Evolutionary conservation across 2,797 vertebrate species (phyloP), one percentile per base, ranked within the genome.

Genomic region (Huso huso): DNA sequence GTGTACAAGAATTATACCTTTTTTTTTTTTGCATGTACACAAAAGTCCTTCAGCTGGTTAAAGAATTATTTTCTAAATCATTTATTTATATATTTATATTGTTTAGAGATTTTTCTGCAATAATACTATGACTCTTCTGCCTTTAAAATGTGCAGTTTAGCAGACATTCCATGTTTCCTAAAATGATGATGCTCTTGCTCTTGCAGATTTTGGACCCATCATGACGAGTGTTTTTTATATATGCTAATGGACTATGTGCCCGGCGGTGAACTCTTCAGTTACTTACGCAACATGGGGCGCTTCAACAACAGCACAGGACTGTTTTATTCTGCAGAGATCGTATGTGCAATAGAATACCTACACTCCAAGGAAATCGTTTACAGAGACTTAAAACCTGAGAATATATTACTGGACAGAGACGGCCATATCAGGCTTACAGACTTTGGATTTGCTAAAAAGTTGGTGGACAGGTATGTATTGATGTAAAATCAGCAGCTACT

Each of bases 191-290:
- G 4, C 23, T 37, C 8, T 68, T 64, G 48, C 62, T 11, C 0
- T 71, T 74, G 1, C 83, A 99, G 95, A 77, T 94, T 94, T 74
- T 98, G 96, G 96, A 99, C 96, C 0, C 86, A 93, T 70, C 96
- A 99, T 0, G 96, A 99, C 57, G 92, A 94, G 4, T 87, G 89
- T 2, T 95, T 95, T 75, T 88, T 98, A 2, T 99, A 99, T 81
- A 96, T 99, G 96, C 79, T 99, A 63, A 92, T 99, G 94, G 95
- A 99, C 75, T 98, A 93, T 1, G 93, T 96, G 50, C 92, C 95
- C 0, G 96, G 96, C 6, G 96, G 96, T 0, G 96, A 98, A 82
- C 91, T 99, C 6, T 99, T 99, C 82, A 96, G 93, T 80, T 97
- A 93, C 76, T 87, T 99, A 12, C 93, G 96, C 61, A 92, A 84